Conservation (phyloP, 1,140 invertebrate genomes). For the Drosophila aff. region DNA sequence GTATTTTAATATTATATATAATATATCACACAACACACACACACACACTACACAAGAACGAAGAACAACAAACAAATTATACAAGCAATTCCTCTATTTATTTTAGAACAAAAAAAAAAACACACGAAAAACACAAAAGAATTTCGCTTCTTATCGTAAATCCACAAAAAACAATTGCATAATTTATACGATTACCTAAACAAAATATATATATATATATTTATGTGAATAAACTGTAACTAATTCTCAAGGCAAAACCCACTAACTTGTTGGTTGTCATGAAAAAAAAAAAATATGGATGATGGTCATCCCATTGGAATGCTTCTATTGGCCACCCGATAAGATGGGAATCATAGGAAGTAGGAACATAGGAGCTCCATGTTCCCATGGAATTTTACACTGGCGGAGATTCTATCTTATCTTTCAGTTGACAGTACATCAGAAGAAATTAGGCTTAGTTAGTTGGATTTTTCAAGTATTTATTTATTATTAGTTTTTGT, state of each 20-base stretch:
- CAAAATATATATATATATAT: constrained; percentile 70
- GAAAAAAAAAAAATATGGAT: not conserved
- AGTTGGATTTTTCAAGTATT: not conserved
- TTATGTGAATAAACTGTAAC: constrained; percentile 83
- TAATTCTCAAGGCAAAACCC: constrained; percentile 78
- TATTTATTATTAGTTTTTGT: too few relatives aligned
- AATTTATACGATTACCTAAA: constrained; percentile 61
- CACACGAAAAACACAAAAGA: constrained; percentile 48
- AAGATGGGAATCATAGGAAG: constrained; percentile 15
- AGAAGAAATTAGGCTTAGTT: not conserved
- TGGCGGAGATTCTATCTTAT: constrained; percentile 15
- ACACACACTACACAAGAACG: constrained; percentile 14
- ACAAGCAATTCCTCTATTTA: constrained; percentile 74
- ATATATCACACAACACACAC: constrained; percentile 22
- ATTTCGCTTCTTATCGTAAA: constrained; percentile 74
- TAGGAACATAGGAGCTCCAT: not conserved
- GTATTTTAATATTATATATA: constrained; percentile 76
- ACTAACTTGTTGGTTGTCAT: constrained; percentile 12
- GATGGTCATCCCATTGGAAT: constrained; percentile 27
- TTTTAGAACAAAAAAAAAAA: constrained; percentile 58
- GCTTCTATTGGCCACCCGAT: constrained; percentile 7
- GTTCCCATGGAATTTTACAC: constrained; percentile 19
- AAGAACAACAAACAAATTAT: constrained; percentile 48
- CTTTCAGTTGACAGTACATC: not conserved
- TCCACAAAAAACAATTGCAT: constrained; percentile 54